Evolutionary conservation across 2,797 vertebrate genomes (phyloP).

Genomic region (Capromys pilorides): DNA sequence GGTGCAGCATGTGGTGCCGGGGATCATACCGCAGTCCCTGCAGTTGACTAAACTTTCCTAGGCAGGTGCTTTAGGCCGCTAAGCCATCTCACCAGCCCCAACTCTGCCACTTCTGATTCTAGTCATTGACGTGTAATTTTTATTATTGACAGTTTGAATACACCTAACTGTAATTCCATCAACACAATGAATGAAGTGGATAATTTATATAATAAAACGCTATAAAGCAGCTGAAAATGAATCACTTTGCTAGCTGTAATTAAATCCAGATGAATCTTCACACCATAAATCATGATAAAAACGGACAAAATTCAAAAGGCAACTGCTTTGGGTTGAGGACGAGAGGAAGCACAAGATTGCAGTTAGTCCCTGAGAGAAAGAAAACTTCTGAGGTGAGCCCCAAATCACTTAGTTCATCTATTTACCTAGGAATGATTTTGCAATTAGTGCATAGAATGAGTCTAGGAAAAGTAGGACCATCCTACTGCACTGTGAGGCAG

Average conservation of each 20-base stretch:
- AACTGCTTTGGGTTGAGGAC: not conserved
- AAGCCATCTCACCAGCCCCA: too few species aligned
- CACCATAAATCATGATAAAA: not conserved
- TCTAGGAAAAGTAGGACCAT: not conserved
- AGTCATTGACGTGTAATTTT: not conserved
- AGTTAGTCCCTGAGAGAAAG: not conserved
- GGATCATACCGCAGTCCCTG: too few species aligned
- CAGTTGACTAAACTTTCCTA: too few species aligned
- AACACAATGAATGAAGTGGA: not conserved
- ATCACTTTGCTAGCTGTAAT: not conserved
- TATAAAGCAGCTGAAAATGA: slow-evolving; percentile 22
- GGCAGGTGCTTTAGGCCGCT: too few species aligned
- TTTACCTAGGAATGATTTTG: not conserved
- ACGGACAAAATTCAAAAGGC: not conserved
- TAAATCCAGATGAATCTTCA: slow-evolving; percentile 30
- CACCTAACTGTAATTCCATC: not conserved
- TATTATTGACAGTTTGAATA: not conserved
- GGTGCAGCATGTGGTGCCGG: too few species aligned
- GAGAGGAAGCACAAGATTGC: not conserved
- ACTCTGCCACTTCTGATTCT: not conserved
- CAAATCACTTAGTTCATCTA: not conserved
- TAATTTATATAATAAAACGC: slow-evolving; percentile 27
- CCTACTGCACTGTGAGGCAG: not conserved
- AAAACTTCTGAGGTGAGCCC: not conserved
- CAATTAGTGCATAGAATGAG: not conserved